Percentiles rank a stretch among this genome's conserved stretches.
Evolutionary conservation across 2,888 invertebrate genomes (phyloP).

Genomic region (Calliscelio sp.): DNA sequence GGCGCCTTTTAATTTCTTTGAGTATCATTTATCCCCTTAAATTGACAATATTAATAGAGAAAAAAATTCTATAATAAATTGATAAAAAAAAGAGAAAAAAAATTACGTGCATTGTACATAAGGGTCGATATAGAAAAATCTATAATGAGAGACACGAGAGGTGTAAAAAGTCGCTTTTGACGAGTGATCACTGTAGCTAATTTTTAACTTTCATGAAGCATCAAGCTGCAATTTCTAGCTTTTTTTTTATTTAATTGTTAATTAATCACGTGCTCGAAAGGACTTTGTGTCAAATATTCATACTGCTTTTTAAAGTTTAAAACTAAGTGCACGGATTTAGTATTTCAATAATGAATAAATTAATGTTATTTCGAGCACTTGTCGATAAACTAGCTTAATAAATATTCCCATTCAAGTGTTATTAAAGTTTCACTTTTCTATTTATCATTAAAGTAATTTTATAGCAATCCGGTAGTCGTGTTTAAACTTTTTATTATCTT

Average conservation of each 20-base stretch:
- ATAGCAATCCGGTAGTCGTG: too few relatives aligned
- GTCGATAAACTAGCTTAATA: neutral
- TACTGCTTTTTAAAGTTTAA: conserved; percentile 14
- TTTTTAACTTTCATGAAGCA: conserved; percentile 18
- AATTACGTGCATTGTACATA: neutral
- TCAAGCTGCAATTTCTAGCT: conserved; percentile 37
- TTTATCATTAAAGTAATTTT: too few relatives aligned
- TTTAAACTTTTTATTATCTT: too few relatives aligned
- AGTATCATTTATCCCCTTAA: too few relatives aligned
- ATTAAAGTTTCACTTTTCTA: too few relatives aligned
- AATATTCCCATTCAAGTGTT: too few relatives aligned
- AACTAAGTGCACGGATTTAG: neutral
- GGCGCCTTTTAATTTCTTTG: conserved; percentile 60
- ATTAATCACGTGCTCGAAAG: conserved; percentile 13
- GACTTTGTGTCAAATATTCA: conserved; percentile 17
- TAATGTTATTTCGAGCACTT: neutral
- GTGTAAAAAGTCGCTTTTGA: neutral
- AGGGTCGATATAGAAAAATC: neutral
- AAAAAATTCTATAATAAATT: neutral
- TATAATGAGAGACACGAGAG: neutral
- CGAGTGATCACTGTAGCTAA: neutral
- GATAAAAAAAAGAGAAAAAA: neutral
- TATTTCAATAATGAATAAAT: neutral
- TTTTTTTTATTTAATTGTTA: conserved; percentile 21
- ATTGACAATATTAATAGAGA: too few relatives aligned